Evolutionary conservation across 2,797 vertebrate genomes (phyloP), one percentile per base, ranked within the genome.

Genomic region (Erithacus rubecula): DNA sequence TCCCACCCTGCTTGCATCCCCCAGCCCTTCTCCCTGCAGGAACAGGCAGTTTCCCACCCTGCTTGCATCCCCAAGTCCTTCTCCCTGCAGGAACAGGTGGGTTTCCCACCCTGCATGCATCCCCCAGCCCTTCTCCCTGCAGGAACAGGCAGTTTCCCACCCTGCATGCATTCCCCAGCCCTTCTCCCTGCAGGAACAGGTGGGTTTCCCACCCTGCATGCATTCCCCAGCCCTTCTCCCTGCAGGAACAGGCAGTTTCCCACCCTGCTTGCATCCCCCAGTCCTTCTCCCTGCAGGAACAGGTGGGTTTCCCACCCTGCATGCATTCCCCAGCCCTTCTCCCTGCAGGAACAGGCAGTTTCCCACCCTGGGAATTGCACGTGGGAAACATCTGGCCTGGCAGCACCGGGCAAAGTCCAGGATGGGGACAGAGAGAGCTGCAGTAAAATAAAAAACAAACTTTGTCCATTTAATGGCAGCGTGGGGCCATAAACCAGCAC

Each of bases 161-260:
- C 29, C 27, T 0, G 4, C 15, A 0, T 6, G 4, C 37, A 37
- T 11, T 29, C 47, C 39, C 2, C 59, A 7, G 6, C 39, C 55
- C 59, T 24, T 4, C 34, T 39, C 27, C 60, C 37, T 0, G 14
- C 43, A 3, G 0, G 10, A 10, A 11, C n/a, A 7, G n/a, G 22
- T 0, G n/a, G 1, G 13, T 11, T 37, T 9, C 58, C 46, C 68
- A 5, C 16, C 29, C 27, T 0, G 4, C 15, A 0, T 6, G 4
- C 37, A 37, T 11, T 29, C 47, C 39, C 2, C 59, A 7, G 6
- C 39, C 55, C 59, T 24, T 4, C 34, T 39, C 27, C 60, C 37
- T 0, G 14, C 43, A 3, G 0, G 10, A 10, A 11, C n/a, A 7
- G n/a, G 22, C 0, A 1, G 13, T 11, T 37, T 9, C 58, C 46